A percentile compares a stretch with the other conserved stretches of the same genome.
phyloP scores from a whole-genome alignment of 1,140 invertebrate species.

The Physella acuta region DNA sequence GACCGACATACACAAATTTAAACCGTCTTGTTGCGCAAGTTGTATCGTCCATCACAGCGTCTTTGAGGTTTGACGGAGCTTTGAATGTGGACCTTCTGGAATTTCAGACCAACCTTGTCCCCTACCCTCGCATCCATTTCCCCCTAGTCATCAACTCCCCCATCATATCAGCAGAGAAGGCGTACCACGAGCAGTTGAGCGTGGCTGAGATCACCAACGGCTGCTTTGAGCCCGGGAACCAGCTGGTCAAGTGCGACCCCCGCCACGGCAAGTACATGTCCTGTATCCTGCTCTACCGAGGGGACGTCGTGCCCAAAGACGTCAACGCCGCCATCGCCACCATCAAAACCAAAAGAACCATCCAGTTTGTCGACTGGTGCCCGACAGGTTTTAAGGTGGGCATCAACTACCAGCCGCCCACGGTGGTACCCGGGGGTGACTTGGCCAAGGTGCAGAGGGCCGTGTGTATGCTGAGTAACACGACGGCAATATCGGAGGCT shows the following conservation, averaged over 20 bases:
- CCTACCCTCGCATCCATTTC: slow-evolving; percentile 45
- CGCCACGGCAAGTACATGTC: slow-evolving; percentile 48
- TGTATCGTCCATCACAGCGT: slow-evolving; percentile 65
- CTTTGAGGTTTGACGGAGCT: slow-evolving; percentile 72
- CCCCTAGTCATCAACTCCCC: slow-evolving; percentile 43
- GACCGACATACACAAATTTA: slow-evolving; percentile 64
- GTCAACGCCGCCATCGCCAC: slow-evolving; percentile 8
- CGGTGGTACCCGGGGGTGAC: no score
- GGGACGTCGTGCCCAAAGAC: slow-evolving; percentile 7
- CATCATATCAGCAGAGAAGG: no score
- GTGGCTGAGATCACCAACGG: slow-evolving; percentile 67
- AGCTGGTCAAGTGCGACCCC: slow-evolving; percentile 80
- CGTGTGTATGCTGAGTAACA: slow-evolving; percentile 26
- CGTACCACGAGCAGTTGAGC: slow-evolving; percentile 49
- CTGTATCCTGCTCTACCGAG: slow-evolving; percentile 4
- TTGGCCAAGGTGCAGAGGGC: no score
- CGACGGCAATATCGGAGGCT: slow-evolving; percentile 24
- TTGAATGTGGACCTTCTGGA: slow-evolving; percentile 73
- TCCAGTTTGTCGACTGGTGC: no score
- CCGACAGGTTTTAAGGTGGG: no score
- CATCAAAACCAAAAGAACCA: no score
- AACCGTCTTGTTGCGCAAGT: slow-evolving; percentile 58
- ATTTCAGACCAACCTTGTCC: slow-evolving; percentile 69
- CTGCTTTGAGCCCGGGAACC: slow-evolving; percentile 83
- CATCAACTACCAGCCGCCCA: no score